Base-by-base conservation (phyloP, 2,888 invertebrate species). In the Epistrophella euchroma region DNA sequence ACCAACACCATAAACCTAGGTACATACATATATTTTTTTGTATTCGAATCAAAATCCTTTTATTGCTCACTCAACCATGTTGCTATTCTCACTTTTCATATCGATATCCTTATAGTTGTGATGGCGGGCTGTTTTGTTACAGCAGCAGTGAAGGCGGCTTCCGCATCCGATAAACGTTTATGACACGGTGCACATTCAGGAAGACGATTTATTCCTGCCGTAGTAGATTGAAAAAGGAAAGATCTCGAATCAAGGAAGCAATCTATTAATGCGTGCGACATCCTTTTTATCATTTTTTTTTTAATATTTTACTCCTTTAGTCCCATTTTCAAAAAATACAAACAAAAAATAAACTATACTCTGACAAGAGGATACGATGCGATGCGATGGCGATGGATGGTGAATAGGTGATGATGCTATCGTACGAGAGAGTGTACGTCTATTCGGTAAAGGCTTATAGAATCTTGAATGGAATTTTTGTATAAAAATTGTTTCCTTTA, bases 161-260 rank as follows among this genome's bases (percentile, higher is more conserved):
- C 82, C 82, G 82, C 74, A 77, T 86, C 86, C 82, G 77, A 86
- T 86, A 82, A 86, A 86, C 86, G 86, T 86, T 86, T 86, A 86
- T 86, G 86, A 86, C 86, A 86, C 82, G 86, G 86, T 86, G 86
- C 86, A 86, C 86, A 86, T 86, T 82, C 82, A 86, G 86, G 86
- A 86, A 86, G 86, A 78, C 86, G 82, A 86, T 86, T 86, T 86
- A 86, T 86, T 70, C 82, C 71, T 56, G 70, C 70, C 58, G 66
- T 45, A 37, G 47, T 60, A 66, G 64, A 64, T 74, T 70, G 64
- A 52, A 77, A 76, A 45, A 35, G 19, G 25, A 60, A 72, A 40
- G 50, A 84, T 80, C 64, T 74, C 71, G 66, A 86, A 82, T 86
- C 86, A 77, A 86, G 86, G 86, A 86, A 86, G 82, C 86, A 86